Base-by-base conservation (phyloP, 1,140 invertebrate species). In the Eriocheir sinensis region DNA sequence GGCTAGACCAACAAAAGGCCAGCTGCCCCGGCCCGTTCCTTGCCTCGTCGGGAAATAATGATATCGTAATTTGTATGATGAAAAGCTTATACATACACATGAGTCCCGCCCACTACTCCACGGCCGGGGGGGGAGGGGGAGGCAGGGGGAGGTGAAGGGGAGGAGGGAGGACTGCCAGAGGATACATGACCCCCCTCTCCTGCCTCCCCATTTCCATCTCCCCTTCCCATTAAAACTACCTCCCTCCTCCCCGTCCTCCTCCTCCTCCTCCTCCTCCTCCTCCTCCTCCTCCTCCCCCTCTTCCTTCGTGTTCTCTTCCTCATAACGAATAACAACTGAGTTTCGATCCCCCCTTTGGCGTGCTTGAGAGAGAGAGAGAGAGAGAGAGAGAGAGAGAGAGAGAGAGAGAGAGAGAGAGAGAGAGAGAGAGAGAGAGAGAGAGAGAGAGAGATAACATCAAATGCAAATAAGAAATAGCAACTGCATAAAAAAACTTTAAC, bases 51-150 rank as follows among this genome's bases (percentile, higher is more conserved):
- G 93, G 80, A 94, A 94, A 91, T 94, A 94, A 94, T 94, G 93
- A 94, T 94, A 94, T 94, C 93, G 93, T 94, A 94, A 94, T 94
- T 91, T 94, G 79, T 85, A 60, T 94, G 93, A 94, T 94, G 93
- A 94, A 94, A 94, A 85, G 93, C 93, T 94, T 94, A 94, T 94
- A 80, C 93, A 94, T 94, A 94, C 93, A 94, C 93, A 94, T 94
- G 93, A 94, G 89, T 21, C 15, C 93, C 93, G 85, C 48, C 86
- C 93, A 89, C 86, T 38, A 27, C 60, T 86, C 34, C 60, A 72
- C 60, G 60, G 60, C 21, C 27, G 6, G 60, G 60, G 21, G 60
- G 3, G 17, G 92, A 83, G 0, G 44, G 72, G 34, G 92, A 60
- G 40, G 30, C 15, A 48, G 79, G 6, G 60, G 60, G 89, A 30